A percentile compares a stretch with the other conserved stretches of the same genome.
Conservation (phyloP, 1,140 invertebrate genomes). For the Lordiphosa mommai region DNA sequence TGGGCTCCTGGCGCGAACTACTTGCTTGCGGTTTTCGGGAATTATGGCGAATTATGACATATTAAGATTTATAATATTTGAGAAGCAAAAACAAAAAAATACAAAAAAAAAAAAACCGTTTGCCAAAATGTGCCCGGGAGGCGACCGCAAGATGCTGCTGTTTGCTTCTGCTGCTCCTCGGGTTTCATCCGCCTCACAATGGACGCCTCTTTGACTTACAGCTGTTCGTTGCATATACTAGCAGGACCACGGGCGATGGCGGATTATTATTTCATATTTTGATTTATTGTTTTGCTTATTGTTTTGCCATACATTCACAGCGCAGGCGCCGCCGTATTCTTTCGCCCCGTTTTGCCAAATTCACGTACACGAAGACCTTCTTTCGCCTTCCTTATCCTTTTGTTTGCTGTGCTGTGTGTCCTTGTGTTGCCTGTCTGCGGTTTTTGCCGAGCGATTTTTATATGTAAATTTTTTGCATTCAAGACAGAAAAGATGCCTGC, state of each 20-base stretch:
- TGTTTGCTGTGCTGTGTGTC: slow-evolving; percentile 1
- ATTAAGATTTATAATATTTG: slow-evolving; percentile 69
- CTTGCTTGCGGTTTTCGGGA: slow-evolving; percentile 48
- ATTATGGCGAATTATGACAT: slow-evolving; percentile 77
- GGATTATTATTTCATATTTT: slow-evolving; percentile 75
- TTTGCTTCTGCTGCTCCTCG: slow-evolving; percentile 23
- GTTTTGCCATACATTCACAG: slow-evolving; percentile 56
- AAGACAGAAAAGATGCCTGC: too few species aligned
- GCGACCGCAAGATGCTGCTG: slow-evolving; percentile 49
- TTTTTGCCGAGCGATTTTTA: too few species aligned
- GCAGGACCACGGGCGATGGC: slow-evolving; percentile 1
- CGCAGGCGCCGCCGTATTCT: slow-evolving; percentile 17
- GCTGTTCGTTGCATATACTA: slow-evolving; percentile 37
- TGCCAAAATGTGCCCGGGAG: slow-evolving; percentile 33
- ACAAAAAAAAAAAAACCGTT: slow-evolving; percentile 23
- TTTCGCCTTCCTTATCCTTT: not conserved
- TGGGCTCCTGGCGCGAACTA: slow-evolving; percentile 40
- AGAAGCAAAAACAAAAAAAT: not conserved
- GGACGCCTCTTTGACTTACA: slow-evolving; percentile 55
- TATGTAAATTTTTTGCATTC: too few species aligned
- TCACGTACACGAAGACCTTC: not conserved
- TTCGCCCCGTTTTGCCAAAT: too few species aligned
- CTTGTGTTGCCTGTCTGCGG: too few species aligned
- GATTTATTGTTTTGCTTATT: slow-evolving; percentile 76
- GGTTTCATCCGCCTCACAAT: slow-evolving; percentile 53